phyloP scores from a whole-genome alignment of 2,888 invertebrate species.

The Trachelus stipa region DNA sequence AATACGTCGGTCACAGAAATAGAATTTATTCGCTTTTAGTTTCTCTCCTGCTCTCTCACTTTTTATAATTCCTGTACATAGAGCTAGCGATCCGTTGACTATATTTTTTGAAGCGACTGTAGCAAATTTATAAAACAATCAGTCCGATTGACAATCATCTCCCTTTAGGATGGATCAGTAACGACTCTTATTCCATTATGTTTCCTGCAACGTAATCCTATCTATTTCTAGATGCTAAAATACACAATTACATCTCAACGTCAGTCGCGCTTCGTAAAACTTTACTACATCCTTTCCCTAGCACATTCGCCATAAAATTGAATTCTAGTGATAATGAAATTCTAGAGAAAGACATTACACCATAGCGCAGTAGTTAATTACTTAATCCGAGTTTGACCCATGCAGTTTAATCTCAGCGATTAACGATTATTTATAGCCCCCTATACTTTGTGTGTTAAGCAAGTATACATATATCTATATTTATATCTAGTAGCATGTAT shows the following conservation, averaged over 20 bases:
- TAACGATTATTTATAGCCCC: neutral
- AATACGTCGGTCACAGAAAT: neutral
- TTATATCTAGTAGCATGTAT: neutral
- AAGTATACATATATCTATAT: neutral
- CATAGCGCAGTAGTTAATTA: neutral
- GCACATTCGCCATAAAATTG: neutral
- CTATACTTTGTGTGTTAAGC: neutral
- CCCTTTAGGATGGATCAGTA: neutral
- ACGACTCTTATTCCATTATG: neutral
- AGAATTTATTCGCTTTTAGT: neutral
- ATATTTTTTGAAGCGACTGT: neutral
- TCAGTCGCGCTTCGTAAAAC: neutral
- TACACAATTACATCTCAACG: neutral
- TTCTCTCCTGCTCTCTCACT: neutral
- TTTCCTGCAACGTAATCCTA: neutral
- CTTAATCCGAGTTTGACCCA: neutral
- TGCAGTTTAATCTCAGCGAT: neutral
- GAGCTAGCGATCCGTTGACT: neutral
- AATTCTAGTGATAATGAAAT: neutral
- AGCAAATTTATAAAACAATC: neutral
- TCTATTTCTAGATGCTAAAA: neutral
- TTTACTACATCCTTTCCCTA: neutral
- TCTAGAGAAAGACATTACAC: no score
- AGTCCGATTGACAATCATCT: neutral
- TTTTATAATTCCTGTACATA: neutral